Conservation (phyloP, 2,888 invertebrate species). For the Onthophagus sagittarius region DNA sequence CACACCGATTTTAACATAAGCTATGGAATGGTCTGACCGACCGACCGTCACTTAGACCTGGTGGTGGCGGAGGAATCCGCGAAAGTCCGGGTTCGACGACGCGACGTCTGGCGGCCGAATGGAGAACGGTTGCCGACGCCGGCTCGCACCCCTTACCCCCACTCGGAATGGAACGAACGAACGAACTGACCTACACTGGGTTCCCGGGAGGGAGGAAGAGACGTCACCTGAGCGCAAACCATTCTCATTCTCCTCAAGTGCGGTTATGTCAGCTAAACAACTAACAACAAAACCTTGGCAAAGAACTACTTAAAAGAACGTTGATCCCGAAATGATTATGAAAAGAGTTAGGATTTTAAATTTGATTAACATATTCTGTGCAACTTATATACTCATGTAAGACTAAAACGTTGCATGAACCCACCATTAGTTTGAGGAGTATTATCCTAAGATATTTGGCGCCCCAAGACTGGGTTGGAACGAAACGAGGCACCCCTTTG, state of each 20-base stretch:
- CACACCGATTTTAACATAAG: constrained; percentile 23
- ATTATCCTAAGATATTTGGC: no score
- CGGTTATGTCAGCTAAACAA: not conserved
- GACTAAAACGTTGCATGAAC: no score
- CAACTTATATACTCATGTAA: no score
- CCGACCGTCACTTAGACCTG: not conserved
- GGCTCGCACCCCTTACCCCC: not conserved
- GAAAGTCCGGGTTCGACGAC: constrained; percentile 14
- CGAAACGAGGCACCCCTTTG: no score
- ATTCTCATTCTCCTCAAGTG: not conserved
- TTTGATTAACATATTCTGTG: no score
- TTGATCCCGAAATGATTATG: no score
- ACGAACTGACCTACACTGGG: not conserved
- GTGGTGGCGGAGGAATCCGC: no score
- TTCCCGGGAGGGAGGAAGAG: not conserved
- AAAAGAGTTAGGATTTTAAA: no score
- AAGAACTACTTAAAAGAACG: no score
- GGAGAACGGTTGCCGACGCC: constrained; percentile 34
- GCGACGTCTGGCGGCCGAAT: constrained; percentile 42
- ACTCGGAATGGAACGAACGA: not conserved
- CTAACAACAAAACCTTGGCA: no score
- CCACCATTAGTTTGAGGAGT: no score
- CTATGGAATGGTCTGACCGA: constrained; percentile 2
- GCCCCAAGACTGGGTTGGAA: no score
- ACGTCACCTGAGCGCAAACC: not conserved